Evolutionary conservation across 2,888 invertebrate genomes (phyloP).

Genomic region (Lasioglossum pauxillum): DNA sequence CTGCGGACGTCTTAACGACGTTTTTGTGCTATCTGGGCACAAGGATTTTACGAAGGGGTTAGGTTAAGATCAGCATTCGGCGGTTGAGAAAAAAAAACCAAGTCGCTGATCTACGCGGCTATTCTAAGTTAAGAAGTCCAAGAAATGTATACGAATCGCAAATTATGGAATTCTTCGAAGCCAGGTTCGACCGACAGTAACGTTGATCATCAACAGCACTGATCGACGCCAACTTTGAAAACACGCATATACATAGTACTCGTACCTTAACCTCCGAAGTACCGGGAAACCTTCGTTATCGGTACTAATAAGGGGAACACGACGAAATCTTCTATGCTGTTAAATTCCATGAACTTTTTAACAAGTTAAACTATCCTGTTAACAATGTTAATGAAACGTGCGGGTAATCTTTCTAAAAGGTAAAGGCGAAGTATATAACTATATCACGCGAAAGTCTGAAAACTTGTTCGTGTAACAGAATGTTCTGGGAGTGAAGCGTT

Average conservation of each 20-base stretch:
- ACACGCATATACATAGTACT: background rate
- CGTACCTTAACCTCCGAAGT: background rate
- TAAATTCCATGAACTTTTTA: background rate
- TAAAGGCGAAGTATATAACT: background rate
- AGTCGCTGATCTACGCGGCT: background rate
- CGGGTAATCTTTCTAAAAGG: conserved; percentile 7
- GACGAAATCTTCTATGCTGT: background rate
- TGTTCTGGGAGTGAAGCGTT: background rate
- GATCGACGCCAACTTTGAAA: conserved; percentile 1
- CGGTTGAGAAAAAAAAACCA: background rate
- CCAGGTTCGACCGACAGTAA: background rate
- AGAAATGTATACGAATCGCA: background rate
- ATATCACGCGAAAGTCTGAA: background rate
- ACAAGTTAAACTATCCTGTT: background rate
- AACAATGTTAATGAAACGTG: background rate
- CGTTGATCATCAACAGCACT: background rate
- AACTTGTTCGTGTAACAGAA: conserved; percentile 7
- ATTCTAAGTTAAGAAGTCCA: background rate
- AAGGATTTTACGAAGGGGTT: background rate
- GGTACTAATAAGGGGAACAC: background rate
- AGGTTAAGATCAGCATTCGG: background rate
- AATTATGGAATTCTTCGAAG: conserved; percentile 2
- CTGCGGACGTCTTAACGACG: too few species aligned
- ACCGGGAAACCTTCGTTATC: background rate
- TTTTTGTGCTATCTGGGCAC: too few species aligned